Base-by-base conservation (phyloP, 2,888 invertebrate species). In the Lasius platythorax region DNA sequence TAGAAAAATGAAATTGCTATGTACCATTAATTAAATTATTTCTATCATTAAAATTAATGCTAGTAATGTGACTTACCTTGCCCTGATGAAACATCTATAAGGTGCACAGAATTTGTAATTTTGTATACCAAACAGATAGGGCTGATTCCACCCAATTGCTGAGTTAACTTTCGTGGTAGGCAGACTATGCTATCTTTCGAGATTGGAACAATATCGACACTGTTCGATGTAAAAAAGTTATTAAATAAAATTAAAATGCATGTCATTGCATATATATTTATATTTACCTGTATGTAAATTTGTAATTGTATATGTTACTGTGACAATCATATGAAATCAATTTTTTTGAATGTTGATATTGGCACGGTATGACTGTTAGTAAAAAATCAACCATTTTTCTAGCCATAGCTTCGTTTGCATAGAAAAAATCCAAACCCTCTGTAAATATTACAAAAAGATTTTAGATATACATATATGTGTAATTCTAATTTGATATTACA, bases 341-440 rank as follows among this genome's bases (percentile, higher is more conserved):
- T 93, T 99, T 99, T 95, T 99, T 99, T 0, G 99, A 99, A 93
- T 98, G 97, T 90, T 97, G 97, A 93, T 97, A 97, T 93, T 98
- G 97, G 92, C 98, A 97, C 0, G 99, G 99, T 79, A 99, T 96
- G 89, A 99, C 97, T 6, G 98, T 96, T 85, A 96, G 96, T 12
- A 99, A 95, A 94, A 99, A 99, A 92, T 99, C 99, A 0, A 99
- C 97, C 97, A 99, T 97, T 96, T 99, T 99, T 40, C 98, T 96
- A 0, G 99, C 99, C 94, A 98, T 97, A 87, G 97, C 97, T 95
- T 99, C 99, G 87, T 97, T 97, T 3, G 98, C 96, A 94, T 98
- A 99, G 95, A 97, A 99, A 95, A 99, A 99, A 95, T 99, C 99
- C 72, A 99, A 95, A 11, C 99, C 99, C 94, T 98, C 98, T 97